Evolutionary conservation across 2,888 invertebrate genomes (phyloP).

Genomic region (Petrophora chlorosata): DNA sequence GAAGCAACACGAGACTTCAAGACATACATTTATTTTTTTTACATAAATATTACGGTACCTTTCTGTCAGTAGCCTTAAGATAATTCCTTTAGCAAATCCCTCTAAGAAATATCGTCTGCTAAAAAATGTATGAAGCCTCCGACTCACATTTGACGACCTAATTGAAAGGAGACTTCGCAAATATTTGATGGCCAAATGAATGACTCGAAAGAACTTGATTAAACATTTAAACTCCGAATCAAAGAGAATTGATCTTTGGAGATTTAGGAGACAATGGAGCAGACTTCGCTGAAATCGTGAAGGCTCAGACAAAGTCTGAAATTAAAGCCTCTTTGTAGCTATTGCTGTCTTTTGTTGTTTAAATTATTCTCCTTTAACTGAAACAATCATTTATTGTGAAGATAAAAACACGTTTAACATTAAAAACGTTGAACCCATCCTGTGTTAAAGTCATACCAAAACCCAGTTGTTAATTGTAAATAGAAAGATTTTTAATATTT

Average conservation of each 20-base stretch:
- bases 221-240: slow-evolving; percentile 19
- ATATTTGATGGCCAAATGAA: slow-evolving; percentile 31
- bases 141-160: slow-evolving; percentile 14
- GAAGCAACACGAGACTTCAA: too few relatives aligned
- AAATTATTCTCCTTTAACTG: slow-evolving; percentile 36
- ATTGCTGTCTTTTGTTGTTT: slow-evolving; percentile 45
- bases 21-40: too few relatives aligned
- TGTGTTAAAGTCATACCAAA: background rate
- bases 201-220: slow-evolving; percentile 19
- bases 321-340: slow-evolving; percentile 48
- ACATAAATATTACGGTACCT: too few relatives aligned
- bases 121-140: slow-evolving; percentile 2
- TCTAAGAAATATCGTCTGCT: too few relatives aligned
- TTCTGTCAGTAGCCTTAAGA: too few relatives aligned
- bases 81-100: too few relatives aligned
- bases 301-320: slow-evolving; percentile 46
- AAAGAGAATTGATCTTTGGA: slow-evolving; percentile 19
- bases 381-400: slow-evolving; percentile 5
- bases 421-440: slow-evolving; percentile 1
- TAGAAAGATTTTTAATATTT: too few relatives aligned
- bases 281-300: slow-evolving; percentile 28
- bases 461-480: too few relatives aligned
- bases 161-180: slow-evolving; percentile 31
- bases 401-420: slow-evolving; percentile 14
- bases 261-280: slow-evolving; percentile 15